These are phyloP conservation scores for Adineta ricciae DNA, from an alignment of 2,888 invertebrate species.

Conservation along the genomic window DNA sequence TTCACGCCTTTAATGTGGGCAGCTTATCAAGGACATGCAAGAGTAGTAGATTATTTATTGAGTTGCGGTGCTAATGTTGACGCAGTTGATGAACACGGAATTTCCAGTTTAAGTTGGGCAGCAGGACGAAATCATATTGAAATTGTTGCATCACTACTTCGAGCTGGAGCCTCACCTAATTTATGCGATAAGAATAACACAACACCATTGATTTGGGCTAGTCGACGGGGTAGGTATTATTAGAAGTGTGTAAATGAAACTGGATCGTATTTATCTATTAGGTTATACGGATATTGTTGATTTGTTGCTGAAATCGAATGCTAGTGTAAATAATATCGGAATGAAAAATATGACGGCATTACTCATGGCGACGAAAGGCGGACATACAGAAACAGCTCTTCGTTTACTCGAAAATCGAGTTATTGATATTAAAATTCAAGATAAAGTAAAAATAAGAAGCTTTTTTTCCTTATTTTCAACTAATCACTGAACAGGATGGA, in stretches of 20 bases:
- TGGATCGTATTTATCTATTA: conserved; percentile 37
- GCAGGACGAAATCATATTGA: conserved; percentile 76
- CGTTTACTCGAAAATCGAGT: conserved; percentile 68
- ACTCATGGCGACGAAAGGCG: conserved; percentile 62
- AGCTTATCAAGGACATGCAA: conserved; percentile 69
- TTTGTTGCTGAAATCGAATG: conserved; percentile 50
- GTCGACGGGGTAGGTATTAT: conserved; percentile 64
- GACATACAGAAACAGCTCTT: conserved; percentile 58
- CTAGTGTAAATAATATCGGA: conserved; percentile 78
- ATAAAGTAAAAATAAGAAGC: conserved; percentile 52
- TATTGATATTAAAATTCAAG: conserved; percentile 65
- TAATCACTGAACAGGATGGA: conserved; percentile 64
- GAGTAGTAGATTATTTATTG: conserved; percentile 64
- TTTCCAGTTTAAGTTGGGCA: conserved; percentile 90
- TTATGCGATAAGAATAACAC: conserved; percentile 43
- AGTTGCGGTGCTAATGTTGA: conserved; percentile 81
- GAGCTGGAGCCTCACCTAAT: conserved; percentile 58
- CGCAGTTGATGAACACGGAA: conserved; percentile 80
- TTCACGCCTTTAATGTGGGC: conserved; percentile 98
- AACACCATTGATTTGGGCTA: conserved; percentile 63
- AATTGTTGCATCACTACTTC: conserved; percentile 69
- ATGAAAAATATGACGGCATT: conserved; percentile 95
- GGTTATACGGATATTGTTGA: conserved; percentile 44
- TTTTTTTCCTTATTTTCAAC: background rate
- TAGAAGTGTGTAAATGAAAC: background rate